Conservation (phyloP, 2,113 vertebrate genomes). For the Naja naja region DNA sequence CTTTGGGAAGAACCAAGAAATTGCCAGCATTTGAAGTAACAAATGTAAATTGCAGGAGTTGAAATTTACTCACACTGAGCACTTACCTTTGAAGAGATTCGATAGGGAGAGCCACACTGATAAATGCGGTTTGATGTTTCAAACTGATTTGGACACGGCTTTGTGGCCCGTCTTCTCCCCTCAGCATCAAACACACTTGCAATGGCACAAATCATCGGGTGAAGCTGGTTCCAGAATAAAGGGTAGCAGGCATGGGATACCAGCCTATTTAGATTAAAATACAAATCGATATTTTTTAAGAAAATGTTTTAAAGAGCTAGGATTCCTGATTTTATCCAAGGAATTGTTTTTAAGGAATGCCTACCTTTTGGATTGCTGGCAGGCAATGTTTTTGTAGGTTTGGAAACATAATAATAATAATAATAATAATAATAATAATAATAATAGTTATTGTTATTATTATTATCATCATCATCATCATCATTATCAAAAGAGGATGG, state of each 20-base stretch:
- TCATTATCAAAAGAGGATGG: neutral
- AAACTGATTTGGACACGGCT: conserved; percentile 67
- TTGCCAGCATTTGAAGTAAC: neutral
- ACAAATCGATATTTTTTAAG: neutral
- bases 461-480: too few species aligned
- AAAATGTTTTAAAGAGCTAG: neutral
- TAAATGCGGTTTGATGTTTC: conserved; percentile 72
- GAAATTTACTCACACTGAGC: fast-evolving
- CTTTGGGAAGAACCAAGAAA: neutral
- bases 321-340: neutral
- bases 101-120: conserved; percentile 70
- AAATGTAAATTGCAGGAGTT: neutral
- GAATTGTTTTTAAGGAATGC: neutral
- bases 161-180: conserved; percentile 68
- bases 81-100: conserved; percentile 76
- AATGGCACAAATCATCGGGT: conserved; percentile 62
- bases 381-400: neutral
- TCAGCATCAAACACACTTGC: conserved; percentile 57
- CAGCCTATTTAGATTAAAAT: conserved; percentile 57
- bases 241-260: conserved; percentile 77
- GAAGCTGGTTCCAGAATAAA: conserved; percentile 64
- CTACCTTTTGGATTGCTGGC: neutral
- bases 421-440: too few species aligned
- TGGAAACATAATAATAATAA: neutral
- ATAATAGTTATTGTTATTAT: too few species aligned